Base-by-base conservation (phyloP, 1,140 invertebrate genomes). In the Hycleus cichorii region DNA sequence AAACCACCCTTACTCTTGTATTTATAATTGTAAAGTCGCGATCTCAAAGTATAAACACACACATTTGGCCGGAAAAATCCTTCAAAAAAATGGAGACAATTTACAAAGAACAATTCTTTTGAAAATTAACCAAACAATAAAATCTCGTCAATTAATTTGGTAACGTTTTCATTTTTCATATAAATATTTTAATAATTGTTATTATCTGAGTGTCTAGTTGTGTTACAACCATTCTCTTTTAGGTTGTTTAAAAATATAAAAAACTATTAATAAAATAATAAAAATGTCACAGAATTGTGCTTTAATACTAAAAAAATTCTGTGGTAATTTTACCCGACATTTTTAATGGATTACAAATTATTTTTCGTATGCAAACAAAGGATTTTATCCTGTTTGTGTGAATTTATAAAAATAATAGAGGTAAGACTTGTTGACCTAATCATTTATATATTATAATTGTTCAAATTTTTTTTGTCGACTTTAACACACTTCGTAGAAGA, bases 141-240 rank as follows among this genome's bases (percentile, higher is more conserved):
- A 46, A 54, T 24, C 10, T 56, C 47, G 47, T 11, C 47, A 42
- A 18, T 11, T 40, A 56, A 56, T 38, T 48, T 57, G 55, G 47
- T 57, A 57, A 57, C 24, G 48, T 57, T 57, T 49, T 49, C 39
- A 49, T 50, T 49, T 27, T 40, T 58, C 18, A 18, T 18, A 18
- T 18, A 18, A 18, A 18, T 18, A 18, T 18, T 18, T 18, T 18
- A 18, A 18, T 18, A 53, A 52, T 58, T 49, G 39, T 42, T 4
- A 42, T n/a, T 43, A 50, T 18, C 12, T 50, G 3, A 32, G 32
- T 56, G 47, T 56, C 38, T 45, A 45, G 39, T 39, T 59, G 32
- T 32, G 50, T 49, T 62, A 64, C 57, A 62, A 62, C 60, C 57
- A 32, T 64, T 59, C 44, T 64, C 59, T 64, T 64, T 64, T 64